phyloP scores from a whole-genome alignment of 1,140 invertebrate species.

The Ephestia elutella region DNA sequence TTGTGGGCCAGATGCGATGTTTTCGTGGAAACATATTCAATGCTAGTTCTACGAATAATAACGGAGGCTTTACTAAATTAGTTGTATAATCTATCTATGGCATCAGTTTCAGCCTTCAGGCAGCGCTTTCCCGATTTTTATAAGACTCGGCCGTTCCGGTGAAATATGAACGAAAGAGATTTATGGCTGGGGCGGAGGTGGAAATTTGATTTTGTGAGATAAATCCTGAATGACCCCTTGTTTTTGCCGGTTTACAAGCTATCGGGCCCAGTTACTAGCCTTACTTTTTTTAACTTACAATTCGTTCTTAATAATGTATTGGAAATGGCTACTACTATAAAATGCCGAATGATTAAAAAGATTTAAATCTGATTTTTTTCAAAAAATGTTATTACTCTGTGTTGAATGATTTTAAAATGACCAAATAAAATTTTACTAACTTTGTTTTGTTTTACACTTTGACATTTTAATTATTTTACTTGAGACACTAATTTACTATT shows the following conservation, averaged over 20 bases:
- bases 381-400: no score
- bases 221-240: background rate
- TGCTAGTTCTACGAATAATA: background rate
- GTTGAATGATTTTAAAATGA: no score
- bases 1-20: background rate
- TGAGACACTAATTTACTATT: no score
- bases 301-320: no score
- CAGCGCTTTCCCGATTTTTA: background rate
- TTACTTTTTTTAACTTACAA: no score
- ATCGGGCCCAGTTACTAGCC: background rate
- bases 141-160: slow-evolving; percentile 2
- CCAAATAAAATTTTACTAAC: no score
- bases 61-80: background rate
- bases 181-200: background rate
- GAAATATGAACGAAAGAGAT: slow-evolving; percentile 1
- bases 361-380: no score
- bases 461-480: no score
- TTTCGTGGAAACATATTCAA: background rate
- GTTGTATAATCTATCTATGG: background rate
- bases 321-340: no score
- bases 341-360: no score
- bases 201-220: slow-evolving; percentile 4
- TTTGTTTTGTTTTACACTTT: no score
- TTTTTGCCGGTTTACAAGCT: slow-evolving; percentile 3
- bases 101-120: background rate